Conservation (phyloP, 2,113 vertebrate species). For the Myocastor coypus region DNA sequence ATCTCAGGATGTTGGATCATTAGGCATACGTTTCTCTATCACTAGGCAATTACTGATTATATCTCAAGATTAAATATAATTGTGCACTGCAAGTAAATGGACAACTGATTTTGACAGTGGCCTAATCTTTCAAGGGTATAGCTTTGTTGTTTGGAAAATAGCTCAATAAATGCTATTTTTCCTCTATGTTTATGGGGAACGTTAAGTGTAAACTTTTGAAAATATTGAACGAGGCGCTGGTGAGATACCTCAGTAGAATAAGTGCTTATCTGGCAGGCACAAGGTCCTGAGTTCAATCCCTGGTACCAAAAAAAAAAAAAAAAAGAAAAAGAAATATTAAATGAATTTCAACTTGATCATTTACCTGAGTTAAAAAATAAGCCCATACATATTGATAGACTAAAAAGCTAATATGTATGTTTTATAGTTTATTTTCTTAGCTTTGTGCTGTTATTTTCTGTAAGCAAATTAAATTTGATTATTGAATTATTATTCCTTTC, state of each 20-base stretch:
- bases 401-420: constrained; percentile 26
- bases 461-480: constrained; percentile 63
- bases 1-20: not conserved
- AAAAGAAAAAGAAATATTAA: no score
- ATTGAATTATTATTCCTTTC: constrained; percentile 28
- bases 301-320: no score
- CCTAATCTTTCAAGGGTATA: not conserved
- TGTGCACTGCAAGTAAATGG: not conserved
- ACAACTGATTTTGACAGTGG: not conserved
- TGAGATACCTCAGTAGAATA: no score
- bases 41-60: not conserved
- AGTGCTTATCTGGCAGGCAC: no score
- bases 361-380: constrained; percentile 39
- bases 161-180: not conserved
- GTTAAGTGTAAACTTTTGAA: constrained; percentile 45
- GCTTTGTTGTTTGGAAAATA: constrained; percentile 8
- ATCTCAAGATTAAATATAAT: not conserved
- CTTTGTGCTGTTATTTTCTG: constrained; percentile 28
- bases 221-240: no score
- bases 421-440: constrained; percentile 44
- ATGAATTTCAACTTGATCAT: constrained; percentile 43
- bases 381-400: constrained; percentile 5
- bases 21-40: not conserved
- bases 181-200: not conserved
- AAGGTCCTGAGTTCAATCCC: no score